These are phyloP conservation scores for Arvicanthis niloticus DNA, from an alignment of 2,113 vertebrate genomes.

Conservation along the genomic window DNA sequence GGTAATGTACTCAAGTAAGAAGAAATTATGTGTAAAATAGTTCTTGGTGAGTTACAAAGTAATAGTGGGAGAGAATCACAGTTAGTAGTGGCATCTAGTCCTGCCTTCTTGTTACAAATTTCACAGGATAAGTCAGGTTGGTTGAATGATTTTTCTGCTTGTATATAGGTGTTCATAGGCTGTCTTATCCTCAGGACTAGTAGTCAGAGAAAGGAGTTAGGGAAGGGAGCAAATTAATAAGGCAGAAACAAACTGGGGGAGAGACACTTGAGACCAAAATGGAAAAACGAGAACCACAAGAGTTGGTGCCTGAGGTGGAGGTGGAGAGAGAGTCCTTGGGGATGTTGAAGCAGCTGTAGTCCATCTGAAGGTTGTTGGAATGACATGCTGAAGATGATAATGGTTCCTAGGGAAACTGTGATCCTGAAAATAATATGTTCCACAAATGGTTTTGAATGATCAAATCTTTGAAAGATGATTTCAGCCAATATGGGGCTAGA, in stretches of 20 bases:
- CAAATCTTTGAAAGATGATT: conserved; percentile 4
- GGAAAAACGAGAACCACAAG: background rate
- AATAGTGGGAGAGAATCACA: background rate
- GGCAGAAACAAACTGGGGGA: background rate
- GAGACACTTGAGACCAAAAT: background rate
- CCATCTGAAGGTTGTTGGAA: background rate
- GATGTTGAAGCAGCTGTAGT: background rate
- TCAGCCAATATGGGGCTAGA: background rate
- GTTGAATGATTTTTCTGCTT: conserved; percentile 35
- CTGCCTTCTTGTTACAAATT: background rate
- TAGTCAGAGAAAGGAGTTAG: background rate
- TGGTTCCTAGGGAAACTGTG: background rate
- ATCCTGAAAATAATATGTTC: background rate
- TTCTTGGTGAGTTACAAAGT: conserved; percentile 22
- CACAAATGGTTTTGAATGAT: background rate
- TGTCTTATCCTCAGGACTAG: background rate
- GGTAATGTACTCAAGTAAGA: conserved; percentile 25
- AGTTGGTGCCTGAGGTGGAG: background rate
- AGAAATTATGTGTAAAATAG: conserved; percentile 21
- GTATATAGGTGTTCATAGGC: background rate
- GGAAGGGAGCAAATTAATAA: background rate
- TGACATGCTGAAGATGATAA: background rate
- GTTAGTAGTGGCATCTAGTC: background rate
- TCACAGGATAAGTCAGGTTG: background rate
- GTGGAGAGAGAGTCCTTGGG: background rate